Percentiles rank a stretch among this genome's conserved stretches.
phyloP scores from a whole-genome alignment of 2,888 invertebrate genomes.

The Hofmannophila pseudospretella region DNA sequence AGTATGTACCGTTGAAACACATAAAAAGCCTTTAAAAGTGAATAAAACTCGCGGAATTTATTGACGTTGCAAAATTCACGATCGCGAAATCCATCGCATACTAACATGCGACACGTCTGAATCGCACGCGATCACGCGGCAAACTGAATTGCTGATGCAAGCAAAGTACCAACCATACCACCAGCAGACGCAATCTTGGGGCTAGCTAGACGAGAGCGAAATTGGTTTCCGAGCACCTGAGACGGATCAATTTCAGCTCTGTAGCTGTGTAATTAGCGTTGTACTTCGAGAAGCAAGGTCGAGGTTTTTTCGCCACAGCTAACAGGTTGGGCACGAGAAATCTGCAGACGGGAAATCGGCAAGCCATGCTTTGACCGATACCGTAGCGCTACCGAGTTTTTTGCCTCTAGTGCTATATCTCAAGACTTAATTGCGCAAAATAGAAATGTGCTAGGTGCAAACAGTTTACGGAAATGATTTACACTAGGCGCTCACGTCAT shows the following conservation, averaged over 20 bases:
- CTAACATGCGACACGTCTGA: slow-evolving; percentile 29
- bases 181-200: slow-evolving; percentile 42
- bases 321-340: slow-evolving; percentile 64
- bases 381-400: slow-evolving; percentile 10
- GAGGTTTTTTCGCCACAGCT: slow-evolving; percentile 38
- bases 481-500: too few species aligned
- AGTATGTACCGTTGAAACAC: slow-evolving; percentile 14
- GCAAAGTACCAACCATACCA: too few species aligned
- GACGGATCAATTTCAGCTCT: slow-evolving; percentile 38
- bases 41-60: slow-evolving; percentile 20
- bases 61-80: slow-evolving; percentile 38
- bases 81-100: slow-evolving; percentile 19
- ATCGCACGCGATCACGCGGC: slow-evolving; percentile 57
- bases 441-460: too few species aligned
- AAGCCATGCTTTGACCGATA: slow-evolving; percentile 46
- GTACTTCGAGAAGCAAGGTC: slow-evolving; percentile 30
- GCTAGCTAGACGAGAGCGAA: slow-evolving; percentile 49
- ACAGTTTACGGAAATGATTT: too few species aligned
- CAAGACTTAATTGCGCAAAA: neutral
- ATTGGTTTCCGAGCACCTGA: slow-evolving; percentile 53
- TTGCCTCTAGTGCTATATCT: neutral
- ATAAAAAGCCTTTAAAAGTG: neutral
- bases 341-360: slow-evolving; percentile 52
- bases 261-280: slow-evolving; percentile 31
- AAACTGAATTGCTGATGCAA: slow-evolving; percentile 53